Evolutionary conservation across 2,888 invertebrate genomes (phyloP).

Genomic region (Blastobasis lacticolella): DNA sequence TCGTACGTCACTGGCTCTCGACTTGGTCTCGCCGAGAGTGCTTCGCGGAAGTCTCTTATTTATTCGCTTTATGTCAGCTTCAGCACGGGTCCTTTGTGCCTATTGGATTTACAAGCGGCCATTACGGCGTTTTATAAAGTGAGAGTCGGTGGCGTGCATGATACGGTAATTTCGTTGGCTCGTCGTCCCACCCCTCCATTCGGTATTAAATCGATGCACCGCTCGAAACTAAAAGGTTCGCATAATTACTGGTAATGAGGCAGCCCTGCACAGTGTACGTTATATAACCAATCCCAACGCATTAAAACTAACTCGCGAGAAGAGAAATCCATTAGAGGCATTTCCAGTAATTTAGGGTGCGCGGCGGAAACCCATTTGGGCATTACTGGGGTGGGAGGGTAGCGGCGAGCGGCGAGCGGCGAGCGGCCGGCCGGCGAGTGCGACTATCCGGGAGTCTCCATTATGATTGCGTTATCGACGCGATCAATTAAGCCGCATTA

Average conservation of each 20-base stretch:
- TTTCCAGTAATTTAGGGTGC: slow-evolving; percentile 33
- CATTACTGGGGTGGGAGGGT: slow-evolving; percentile 34
- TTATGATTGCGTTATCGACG: slow-evolving; percentile 54
- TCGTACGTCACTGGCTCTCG: slow-evolving; percentile 69
- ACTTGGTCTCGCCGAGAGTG: slow-evolving; percentile 63
- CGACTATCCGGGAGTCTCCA: slow-evolving; percentile 35
- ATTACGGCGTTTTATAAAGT: slow-evolving; percentile 28
- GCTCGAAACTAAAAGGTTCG: neutral
- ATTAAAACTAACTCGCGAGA: slow-evolving; percentile 34
- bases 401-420: slow-evolving; percentile 17
- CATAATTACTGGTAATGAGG: slow-evolving; percentile 21
- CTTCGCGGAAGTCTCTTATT: slow-evolving; percentile 67
- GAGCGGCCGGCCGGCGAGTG: slow-evolving; percentile 6
- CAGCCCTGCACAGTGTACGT: slow-evolving; percentile 19
- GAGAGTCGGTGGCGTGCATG: slow-evolving; percentile 18
- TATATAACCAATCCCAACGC: slow-evolving; percentile 27
- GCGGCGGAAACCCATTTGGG: slow-evolving; percentile 45
- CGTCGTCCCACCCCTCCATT: slow-evolving; percentile 13
- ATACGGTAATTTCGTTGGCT: slow-evolving; percentile 24
- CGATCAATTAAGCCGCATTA: slow-evolving; percentile 65
- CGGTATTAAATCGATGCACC: neutral
- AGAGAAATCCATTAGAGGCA: slow-evolving; percentile 39
- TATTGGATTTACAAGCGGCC: slow-evolving; percentile 46
- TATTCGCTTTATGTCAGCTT: slow-evolving; percentile 63
- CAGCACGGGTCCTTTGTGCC: slow-evolving; percentile 54